Base-by-base conservation (phyloP, 2,888 invertebrate species). In the Callyntrura guangdongensis region DNA sequence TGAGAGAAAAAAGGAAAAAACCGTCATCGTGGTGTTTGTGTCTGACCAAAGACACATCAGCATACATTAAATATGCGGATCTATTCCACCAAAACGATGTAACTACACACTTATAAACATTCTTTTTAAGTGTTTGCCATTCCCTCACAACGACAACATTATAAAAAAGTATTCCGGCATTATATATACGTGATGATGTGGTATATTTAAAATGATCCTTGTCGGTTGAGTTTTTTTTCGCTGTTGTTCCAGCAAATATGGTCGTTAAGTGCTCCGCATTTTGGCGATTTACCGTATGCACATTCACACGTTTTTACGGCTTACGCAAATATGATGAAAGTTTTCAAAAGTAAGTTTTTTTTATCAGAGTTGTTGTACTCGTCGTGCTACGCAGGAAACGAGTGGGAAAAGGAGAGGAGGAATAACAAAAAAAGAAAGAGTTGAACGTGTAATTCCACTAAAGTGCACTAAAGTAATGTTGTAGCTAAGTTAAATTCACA, bases 41-140 rank as follows among this genome's bases (percentile, higher is more conserved):
- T 64, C 20, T 79, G 27, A 47, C 61, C 77, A 79, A 79, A 77
- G 45, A 61, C 81, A 56, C 81, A 87, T 87, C 81, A 67, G 27
- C 81, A 81, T 64, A 81, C 49, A 79, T 67, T 87, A 87, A 87
- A 87, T 87, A 87, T 87, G 81, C 81, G 87, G 81, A 87, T 81
- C 59, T 74, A 86, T 56, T 87, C 85, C 72, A 85, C 72, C 82
- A 82, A 82, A 82, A 82, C 82, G 36, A 64, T 82, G 82, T 82
- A 64, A 64, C 82, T 59, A 82, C 61, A 59, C 59, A 82, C 81
- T 61, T 82, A 82, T 47, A 61, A 82, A 64, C 82, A 82, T 82
- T 82, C 82, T 36, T 61, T 47, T 82, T 82, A 61, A 64, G 82
- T 82, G 82, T 47, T 20, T 8, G 25, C 82, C 64, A 64, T 82